Conservation (phyloP, 2,888 invertebrate species). For the Brachynemurus nebulosus region DNA sequence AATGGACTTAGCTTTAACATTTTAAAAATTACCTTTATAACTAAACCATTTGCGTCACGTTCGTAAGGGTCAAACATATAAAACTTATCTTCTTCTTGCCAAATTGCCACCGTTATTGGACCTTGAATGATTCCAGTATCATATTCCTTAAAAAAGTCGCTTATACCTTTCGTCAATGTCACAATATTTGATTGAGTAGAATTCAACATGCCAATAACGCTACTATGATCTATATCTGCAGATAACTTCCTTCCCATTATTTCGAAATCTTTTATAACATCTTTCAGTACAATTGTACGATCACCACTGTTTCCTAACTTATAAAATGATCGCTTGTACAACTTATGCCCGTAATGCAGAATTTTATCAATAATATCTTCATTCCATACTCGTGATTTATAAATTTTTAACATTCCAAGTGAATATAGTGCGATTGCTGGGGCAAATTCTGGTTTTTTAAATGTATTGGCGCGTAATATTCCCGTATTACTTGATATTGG, state of each 20-base stretch:
- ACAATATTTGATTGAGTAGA: constrained; percentile 25
- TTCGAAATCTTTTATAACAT: constrained; percentile 20
- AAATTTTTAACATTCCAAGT: constrained; percentile 27
- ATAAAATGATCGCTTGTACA: constrained; percentile 26
- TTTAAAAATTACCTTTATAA: not conserved
- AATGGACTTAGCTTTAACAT: not conserved
- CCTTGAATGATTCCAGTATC: constrained; percentile 30
- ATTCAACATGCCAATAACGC: constrained; percentile 27
- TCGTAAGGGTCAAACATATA: constrained; percentile 35
- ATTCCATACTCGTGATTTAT: constrained; percentile 29
- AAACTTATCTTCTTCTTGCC: constrained; percentile 29
- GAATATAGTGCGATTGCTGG: constrained; percentile 27
- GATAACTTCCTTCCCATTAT: constrained; percentile 23
- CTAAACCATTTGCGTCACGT: constrained; percentile 26
- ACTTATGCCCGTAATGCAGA: constrained; percentile 26
- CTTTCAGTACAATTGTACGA: constrained; percentile 16
- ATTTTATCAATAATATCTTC: constrained; percentile 27
- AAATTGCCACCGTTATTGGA: constrained; percentile 29
- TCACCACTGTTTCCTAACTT: constrained; percentile 11
- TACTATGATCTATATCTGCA: constrained; percentile 25
- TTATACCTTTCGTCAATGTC: constrained; percentile 27
- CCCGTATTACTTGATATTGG: constrained; percentile 23
- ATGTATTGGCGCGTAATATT: constrained; percentile 28
- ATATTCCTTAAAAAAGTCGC: constrained; percentile 26
- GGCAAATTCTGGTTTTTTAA: constrained; percentile 28